phyloP scores from a whole-genome alignment of 35 echinoderm and acorn worm species.

The Heliocidaris erythrogramma region DNA sequence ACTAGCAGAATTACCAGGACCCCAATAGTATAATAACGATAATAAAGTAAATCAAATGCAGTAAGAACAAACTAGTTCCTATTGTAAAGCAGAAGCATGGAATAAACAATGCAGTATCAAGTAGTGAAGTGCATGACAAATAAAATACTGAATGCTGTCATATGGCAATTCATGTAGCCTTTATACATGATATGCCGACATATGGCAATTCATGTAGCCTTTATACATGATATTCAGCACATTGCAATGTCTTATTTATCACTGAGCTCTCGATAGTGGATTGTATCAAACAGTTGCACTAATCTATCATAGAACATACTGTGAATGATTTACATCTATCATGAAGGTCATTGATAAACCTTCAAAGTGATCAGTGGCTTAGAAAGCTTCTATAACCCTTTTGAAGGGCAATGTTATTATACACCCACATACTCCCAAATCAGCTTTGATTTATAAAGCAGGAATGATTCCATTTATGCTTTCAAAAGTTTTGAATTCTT shows the following conservation, averaged over 20 bases:
- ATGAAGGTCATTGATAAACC: neutral
- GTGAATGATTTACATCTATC: neutral
- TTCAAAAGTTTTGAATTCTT: too few relatives aligned
- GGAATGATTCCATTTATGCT: too few relatives aligned
- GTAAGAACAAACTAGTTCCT: too few relatives aligned
- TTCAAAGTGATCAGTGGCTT: neutral
- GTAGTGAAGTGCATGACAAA: neutral
- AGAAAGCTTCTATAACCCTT: neutral
- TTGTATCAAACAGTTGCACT: neutral
- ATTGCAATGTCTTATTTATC: neutral
- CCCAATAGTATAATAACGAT: too few relatives aligned
- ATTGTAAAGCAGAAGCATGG: neutral
- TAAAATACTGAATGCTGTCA: neutral
- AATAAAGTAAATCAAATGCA: too few relatives aligned
- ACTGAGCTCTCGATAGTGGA: neutral
- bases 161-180: neutral
- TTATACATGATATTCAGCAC: neutral
- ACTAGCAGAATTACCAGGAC: too few relatives aligned
- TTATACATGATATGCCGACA: neutral
- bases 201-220: too few relatives aligned
- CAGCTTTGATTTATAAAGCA: neutral
- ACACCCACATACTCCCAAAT: neutral
- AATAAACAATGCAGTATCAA: neutral
- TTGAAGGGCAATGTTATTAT: neutral
- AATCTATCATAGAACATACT: neutral